Base-by-base conservation (phyloP, 2,113 vertebrate species). In the Dasypus novemcinctus region DNA sequence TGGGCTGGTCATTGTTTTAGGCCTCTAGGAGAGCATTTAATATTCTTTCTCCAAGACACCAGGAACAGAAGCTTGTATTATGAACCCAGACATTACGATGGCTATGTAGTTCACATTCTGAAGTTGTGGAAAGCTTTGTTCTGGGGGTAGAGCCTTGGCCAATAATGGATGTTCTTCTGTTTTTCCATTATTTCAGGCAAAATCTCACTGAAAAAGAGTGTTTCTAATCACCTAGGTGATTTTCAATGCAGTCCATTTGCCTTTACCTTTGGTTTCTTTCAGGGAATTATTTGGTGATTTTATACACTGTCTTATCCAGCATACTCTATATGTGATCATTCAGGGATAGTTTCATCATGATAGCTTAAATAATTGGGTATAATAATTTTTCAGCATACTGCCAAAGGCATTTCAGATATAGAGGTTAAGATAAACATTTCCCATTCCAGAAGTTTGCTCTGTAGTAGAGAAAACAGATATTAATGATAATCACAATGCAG, bases 231-330 rank as follows among this genome's bases (percentile, higher is more conserved):
- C 36, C 33, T 89, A 31, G 14, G 27, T 46, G 25, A 92, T 80
- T 7, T 79, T 87, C 52, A 87, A 3, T 46, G 84, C 15, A 36
- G 43, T 57, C 23, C 82, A 49, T 75, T 91, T 63, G 2, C 9
- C 25, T 7, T 68, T 88, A 61, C 5, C 52, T 95, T 91, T 87
- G 59, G 11, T 80, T 63, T 68, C 13, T 54, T 66, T 64, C n/a
- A 78, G 74, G 74, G 15, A 59, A 74, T 93, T 63, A 74, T 74
- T 91, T 87, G 25, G 21, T 90, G 18, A 90, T 93, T 94, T 74
- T 69, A 76, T 72, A 31, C 49, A 49, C 15, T 81, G 36, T 20
- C n/a, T 74, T 78, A 57, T 92, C 33, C 43, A 72, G 25, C 27
- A 86, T 9, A 91, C 15, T 43, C 4, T 38, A 69, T 46, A 4